A percentile compares a stretch with the other conserved stretches of the same genome.
phyloP scores from a whole-genome alignment of 2,113 vertebrate species.

The Kobus ellipsiprymnus region DNA sequence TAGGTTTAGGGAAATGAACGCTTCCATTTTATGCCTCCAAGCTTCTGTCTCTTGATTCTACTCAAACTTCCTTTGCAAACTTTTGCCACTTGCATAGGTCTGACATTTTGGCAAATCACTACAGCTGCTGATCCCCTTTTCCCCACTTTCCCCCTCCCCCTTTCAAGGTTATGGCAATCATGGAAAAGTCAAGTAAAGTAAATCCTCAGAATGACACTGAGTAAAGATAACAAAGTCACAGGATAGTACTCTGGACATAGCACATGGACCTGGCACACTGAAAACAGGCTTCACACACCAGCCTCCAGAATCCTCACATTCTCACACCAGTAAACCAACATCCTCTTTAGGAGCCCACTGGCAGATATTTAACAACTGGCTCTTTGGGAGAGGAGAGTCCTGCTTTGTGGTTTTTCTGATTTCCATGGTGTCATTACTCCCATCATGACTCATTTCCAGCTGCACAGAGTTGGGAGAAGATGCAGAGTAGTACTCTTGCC shows the following conservation, averaged over 20 bases:
- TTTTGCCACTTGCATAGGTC: not conserved
- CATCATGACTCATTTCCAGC: not conserved
- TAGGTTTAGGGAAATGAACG: not conserved
- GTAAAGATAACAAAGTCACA: not conserved
- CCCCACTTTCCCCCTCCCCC: fast-evolving
- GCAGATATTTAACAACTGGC: not conserved
- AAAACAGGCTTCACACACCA: not conserved
- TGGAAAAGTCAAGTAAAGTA: not conserved
- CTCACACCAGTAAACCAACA: not conserved
- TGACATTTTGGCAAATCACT: not conserved
- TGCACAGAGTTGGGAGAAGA: not conserved
- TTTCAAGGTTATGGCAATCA: not conserved
- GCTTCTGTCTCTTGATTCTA: not conserved
- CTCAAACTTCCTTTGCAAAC: not conserved
- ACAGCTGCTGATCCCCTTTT: not conserved
- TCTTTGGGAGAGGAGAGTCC: not conserved
- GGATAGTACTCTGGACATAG: not conserved
- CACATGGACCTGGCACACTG: not conserved
- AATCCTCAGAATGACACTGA: not conserved
- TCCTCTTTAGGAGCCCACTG: not conserved
- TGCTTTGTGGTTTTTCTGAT: not conserved
- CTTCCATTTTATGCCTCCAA: not conserved
- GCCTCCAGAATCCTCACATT: not conserved
- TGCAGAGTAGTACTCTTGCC: too few relatives aligned
- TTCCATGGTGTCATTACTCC: not conserved